These are phyloP conservation scores for Pimephales promelas DNA, from an alignment of 2,113 vertebrate genomes.

Conservation along the genomic window DNA sequence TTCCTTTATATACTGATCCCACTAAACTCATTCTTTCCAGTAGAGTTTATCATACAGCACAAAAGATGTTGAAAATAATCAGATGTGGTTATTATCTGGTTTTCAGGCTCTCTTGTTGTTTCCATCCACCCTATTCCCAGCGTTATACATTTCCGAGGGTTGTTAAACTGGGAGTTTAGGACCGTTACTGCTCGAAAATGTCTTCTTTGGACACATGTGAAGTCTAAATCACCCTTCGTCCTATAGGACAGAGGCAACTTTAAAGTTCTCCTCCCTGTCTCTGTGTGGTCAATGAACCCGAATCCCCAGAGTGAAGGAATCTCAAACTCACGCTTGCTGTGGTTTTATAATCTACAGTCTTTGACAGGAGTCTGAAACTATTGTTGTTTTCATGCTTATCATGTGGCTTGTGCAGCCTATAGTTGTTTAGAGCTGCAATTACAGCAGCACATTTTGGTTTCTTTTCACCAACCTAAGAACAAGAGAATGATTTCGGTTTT, in stretches of 20 bases:
- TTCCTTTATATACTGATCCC: background rate
- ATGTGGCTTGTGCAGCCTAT: constrained; percentile 18
- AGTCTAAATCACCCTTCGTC: background rate
- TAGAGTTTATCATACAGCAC: background rate
- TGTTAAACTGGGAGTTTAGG: background rate
- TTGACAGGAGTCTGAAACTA: background rate
- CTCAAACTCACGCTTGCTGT: background rate
- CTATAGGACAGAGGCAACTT: background rate
- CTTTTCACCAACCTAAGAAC: background rate
- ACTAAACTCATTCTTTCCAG: constrained; percentile 1
- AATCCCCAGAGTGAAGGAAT: background rate
- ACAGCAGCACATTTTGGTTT: background rate
- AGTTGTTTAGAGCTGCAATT: constrained; percentile 22
- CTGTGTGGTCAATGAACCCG: constrained; percentile 7
- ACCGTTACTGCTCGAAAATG: constrained; percentile 1
- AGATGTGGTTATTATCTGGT: constrained; percentile 20
- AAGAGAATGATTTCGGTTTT: background rate
- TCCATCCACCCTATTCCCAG: background rate
- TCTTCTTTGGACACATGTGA: background rate
- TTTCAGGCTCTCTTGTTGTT: background rate
- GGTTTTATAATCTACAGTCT: constrained; percentile 39
- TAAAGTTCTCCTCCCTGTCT: background rate
- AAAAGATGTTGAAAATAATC: background rate
- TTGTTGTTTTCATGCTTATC: constrained; percentile 23
- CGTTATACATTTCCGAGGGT: background rate